Base-by-base conservation (phyloP, 2,888 invertebrate genomes). In the Netelia inedita region DNA sequence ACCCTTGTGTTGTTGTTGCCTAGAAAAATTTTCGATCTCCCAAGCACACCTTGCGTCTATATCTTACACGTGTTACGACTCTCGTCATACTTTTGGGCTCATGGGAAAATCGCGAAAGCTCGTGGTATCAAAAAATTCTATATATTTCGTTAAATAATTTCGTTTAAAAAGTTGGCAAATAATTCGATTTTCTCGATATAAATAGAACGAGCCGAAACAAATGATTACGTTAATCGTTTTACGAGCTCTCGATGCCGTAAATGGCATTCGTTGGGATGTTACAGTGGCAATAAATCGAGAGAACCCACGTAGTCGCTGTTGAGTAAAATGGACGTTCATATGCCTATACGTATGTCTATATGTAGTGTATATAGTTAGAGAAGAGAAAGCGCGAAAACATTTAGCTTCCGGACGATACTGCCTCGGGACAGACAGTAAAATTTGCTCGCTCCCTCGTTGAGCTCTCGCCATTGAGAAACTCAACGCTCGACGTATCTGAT, bases 261-360 rank as follows among this genome's bases (percentile, higher is more conserved):
- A 83, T 78, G 73, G 74, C 68, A 78, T 81, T 83, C 80, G 79
- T 80, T 83, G 74, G 71, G 72, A 73, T 79, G 53, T 71, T 79
- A 53, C 41, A 75, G 79, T 43, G 83, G 83, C 75, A 75, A 83
- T 86, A 83, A 86, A 86, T 86, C 86, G 71, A 65, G 66, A 66
- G 73, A 68, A 6, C 61, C 79, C 72, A 53, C 69, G 66, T 28
- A 71, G 21, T 50, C 71, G 71, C 11, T 63, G 63, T 41, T 53
- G 53, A 53, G 16, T 53, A 14, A 16, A 53, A 16, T 53, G 35
- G 35, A 35, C 35, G 35, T 35, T 35, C 35, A 35, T 35, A 35
- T 35, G 28, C 2, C 28, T 28, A 28, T 28, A 28, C 28, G 28
- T 28, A 28, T 28, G 28, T 28, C 28, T 28, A 28, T 28, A 28